A percentile compares a stretch with the other conserved stretches of the same genome.
Evolutionary conservation across 2,113 vertebrate species (phyloP).

Genomic region (Chamaea fasciata): DNA sequence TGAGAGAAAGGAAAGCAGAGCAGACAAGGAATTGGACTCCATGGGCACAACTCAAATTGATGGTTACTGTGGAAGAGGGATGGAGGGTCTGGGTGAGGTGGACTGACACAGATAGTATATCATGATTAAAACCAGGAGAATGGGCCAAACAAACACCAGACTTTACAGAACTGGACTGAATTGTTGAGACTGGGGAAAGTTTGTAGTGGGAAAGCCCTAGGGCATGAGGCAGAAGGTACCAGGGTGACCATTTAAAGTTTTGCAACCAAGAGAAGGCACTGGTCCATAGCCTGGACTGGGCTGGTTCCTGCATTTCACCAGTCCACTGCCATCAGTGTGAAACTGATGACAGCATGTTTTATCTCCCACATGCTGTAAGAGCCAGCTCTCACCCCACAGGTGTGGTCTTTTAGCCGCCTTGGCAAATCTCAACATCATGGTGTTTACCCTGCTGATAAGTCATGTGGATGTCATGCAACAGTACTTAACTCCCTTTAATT

Average conservation of each 20-base stretch:
- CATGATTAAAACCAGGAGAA: background rate
- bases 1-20: background rate
- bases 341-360: background rate
- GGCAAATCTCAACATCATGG: background rate
- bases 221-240: background rate
- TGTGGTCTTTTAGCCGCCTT: background rate
- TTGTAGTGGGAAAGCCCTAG: background rate
- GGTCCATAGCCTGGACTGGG: background rate
- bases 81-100: background rate
- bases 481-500: conserved; percentile 6
- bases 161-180: background rate
- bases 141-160: background rate
- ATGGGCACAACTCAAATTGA: background rate
- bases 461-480: background rate
- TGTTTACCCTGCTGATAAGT: conserved; percentile 8
- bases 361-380: background rate
- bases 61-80: background rate
- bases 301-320: background rate
- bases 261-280: background rate
- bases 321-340: background rate
- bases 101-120: background rate
- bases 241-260: background rate
- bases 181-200: background rate
- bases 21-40: background rate
- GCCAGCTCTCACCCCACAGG: background rate